These are phyloP conservation scores for Apodemia mormo DNA, from an alignment of 2,888 invertebrate genomes.

Conservation along the genomic window DNA sequence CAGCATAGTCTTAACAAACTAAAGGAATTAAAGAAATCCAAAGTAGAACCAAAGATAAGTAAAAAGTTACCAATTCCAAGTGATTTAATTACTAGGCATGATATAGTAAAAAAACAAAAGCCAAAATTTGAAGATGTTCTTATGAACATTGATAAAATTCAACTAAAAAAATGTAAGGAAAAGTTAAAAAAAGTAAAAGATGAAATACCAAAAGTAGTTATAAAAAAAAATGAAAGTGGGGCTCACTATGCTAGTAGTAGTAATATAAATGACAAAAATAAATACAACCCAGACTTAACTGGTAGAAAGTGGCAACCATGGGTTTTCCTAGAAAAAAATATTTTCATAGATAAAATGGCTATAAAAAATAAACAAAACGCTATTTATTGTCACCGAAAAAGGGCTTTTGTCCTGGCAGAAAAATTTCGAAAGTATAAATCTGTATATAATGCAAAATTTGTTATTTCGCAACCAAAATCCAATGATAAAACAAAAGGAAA, in stretches of 20 bases:
- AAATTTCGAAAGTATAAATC: conserved; percentile 72
- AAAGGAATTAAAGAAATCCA: conserved; percentile 66
- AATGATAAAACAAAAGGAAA: conserved; percentile 53
- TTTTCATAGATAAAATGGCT: conserved; percentile 74
- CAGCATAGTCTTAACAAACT: conserved; percentile 67
- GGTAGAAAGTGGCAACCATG: conserved; percentile 79
- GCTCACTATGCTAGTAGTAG: conserved; percentile 76
- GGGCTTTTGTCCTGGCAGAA: conserved; percentile 63
- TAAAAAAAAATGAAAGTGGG: conserved; percentile 72
- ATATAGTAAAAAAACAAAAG: conserved; percentile 63
- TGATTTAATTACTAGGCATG: conserved; percentile 42
- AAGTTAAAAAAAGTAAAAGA: conserved; percentile 63
- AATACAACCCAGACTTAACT: conserved; percentile 70
- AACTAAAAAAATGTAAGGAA: conserved; percentile 68
- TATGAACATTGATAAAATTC: conserved; percentile 75
- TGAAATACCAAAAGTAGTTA: conserved; percentile 72
- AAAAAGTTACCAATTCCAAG: conserved; percentile 41
- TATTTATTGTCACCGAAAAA: conserved; percentile 65
- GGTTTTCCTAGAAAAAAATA: conserved; percentile 72
- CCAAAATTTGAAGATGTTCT: conserved; percentile 79
- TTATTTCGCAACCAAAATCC: conserved; percentile 65
- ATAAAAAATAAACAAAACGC: conserved; percentile 64
- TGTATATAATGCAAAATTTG: conserved; percentile 60
- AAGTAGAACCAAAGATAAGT: conserved; percentile 57
- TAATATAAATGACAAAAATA: conserved; percentile 49